Evolutionary conservation across 2,797 vertebrate species (phyloP).

Genomic region (Leontopithecus rosalia): DNA sequence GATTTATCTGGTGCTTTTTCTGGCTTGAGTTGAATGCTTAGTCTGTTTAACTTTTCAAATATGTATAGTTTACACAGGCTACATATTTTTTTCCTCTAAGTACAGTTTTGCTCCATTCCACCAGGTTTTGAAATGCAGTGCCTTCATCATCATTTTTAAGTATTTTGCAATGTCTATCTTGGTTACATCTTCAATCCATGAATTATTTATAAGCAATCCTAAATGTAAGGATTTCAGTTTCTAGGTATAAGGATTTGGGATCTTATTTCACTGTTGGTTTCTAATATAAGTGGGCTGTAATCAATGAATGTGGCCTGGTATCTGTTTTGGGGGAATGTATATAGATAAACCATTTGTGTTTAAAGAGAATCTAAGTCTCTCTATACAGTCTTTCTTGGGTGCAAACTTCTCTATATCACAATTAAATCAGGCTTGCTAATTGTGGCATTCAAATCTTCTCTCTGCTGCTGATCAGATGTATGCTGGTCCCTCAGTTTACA

Average conservation of each 20-base stretch:
- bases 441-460: neutral
- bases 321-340: neutral
- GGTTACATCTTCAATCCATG: neutral
- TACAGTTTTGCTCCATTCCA: neutral
- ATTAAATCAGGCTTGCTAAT: neutral
- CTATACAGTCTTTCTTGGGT: neutral
- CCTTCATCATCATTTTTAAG: neutral
- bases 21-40: neutral
- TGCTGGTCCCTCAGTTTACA: neutral
- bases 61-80: neutral
- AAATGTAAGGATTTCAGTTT: neutral
- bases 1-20: neutral
- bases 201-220: neutral
- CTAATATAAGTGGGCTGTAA: neutral
- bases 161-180: constrained; percentile 1
- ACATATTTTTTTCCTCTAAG: neutral
- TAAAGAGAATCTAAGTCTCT: neutral
- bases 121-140: neutral
- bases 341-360: neutral
- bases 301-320: neutral
- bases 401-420: neutral
- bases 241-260: neutral
- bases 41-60: neutral
- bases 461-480: neutral
- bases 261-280: neutral